Base-by-base conservation (phyloP, 1,140 invertebrate genomes). In the Drosophila elegans region DNA sequence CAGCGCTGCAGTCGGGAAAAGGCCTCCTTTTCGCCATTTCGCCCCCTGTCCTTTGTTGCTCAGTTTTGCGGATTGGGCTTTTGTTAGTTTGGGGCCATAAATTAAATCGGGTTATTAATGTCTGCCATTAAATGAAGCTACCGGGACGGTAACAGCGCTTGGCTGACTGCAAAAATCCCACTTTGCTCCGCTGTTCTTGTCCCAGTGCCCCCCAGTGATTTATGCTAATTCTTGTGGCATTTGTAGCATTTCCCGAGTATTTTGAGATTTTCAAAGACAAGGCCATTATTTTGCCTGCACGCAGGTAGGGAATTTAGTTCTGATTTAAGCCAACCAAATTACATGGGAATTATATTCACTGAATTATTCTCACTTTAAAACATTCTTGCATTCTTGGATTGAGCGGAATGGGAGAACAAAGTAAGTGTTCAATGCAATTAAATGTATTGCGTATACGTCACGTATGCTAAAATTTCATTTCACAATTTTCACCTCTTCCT, bases 61-160 rank as follows among this genome's bases (percentile, higher is more conserved):
- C 73, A 84, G 45, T 79, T 74, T 71, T 77, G 67, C 78, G 57
- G 55, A 68, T 59, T 74, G 75, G 79, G 76, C 84, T 80, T 84
- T 84, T 79, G 84, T 89, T 89, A 89, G 85, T 79, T 83, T 80
- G 78, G 64, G 84, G 76, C 72, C 84, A 89, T 89, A 89, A 89
- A 89, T 89, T 89, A 89, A 89, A 89, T 89, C 77, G 82, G 61
- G 84, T 89, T 89, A 89, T 89, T 89, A 89, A 89, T 89, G 84
- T 89, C 80, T 83, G 73, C 80, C 84, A 89, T 89, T 89, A 88
- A 88, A 84, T 86, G 83, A 88, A 86, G 83, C 83, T 79, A 86
- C 75, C 81, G 72, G 72, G 49, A 44, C 16, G 16, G 44, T 46
- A 66, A 41, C 11, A 13, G 7, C 39, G 36, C 49, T 45, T 62